Percentiles rank a stretch among this genome's conserved stretches.
Conservation (phyloP, 2,797 vertebrate species). For the Rhinogobio ventralis region DNA sequence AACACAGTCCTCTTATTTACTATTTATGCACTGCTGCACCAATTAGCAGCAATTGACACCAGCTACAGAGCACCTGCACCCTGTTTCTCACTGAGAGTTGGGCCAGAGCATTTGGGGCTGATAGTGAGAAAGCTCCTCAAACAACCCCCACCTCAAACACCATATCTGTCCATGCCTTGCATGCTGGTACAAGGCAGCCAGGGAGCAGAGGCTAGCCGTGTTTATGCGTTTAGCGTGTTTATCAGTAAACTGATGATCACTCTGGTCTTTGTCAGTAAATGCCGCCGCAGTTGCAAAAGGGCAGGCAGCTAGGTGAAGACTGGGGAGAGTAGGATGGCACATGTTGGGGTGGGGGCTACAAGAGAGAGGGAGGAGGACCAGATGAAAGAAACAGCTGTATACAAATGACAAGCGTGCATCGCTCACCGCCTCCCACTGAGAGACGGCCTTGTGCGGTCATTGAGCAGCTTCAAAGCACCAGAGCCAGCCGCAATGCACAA, state of each 20-base stretch:
- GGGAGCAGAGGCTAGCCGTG: conserved; percentile 36
- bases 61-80: conserved; percentile 75
- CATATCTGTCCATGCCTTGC: conserved; percentile 8
- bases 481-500: conserved; percentile 66
- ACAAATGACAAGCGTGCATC: conserved; percentile 79
- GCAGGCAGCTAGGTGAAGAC: conserved; percentile 14
- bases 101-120: conserved; percentile 45
- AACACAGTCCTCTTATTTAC: conserved; percentile 55
- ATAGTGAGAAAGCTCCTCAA: conserved; percentile 52
- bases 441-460: conserved; percentile 79
- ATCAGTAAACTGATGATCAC: conserved; percentile 54
- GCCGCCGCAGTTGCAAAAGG: conserved; percentile 39
- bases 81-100: conserved; percentile 59
- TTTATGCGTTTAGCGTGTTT: conserved; percentile 49
- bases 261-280: conserved; percentile 55
- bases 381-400: conserved; percentile 86
- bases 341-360: conserved; percentile 37
- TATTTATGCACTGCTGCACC: conserved; percentile 73
- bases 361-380: conserved; percentile 52
- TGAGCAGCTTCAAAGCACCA: conserved; percentile 80
- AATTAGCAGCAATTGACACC: conserved; percentile 86
- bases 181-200: conserved; percentile 27
- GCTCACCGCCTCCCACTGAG: conserved; percentile 59
- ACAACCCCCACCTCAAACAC: conserved; percentile 1
- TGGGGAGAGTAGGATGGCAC: conserved; percentile 38